Evolutionary conservation across 2,113 vertebrate genomes (phyloP).

Genomic region (Elanus axillaris): DNA sequence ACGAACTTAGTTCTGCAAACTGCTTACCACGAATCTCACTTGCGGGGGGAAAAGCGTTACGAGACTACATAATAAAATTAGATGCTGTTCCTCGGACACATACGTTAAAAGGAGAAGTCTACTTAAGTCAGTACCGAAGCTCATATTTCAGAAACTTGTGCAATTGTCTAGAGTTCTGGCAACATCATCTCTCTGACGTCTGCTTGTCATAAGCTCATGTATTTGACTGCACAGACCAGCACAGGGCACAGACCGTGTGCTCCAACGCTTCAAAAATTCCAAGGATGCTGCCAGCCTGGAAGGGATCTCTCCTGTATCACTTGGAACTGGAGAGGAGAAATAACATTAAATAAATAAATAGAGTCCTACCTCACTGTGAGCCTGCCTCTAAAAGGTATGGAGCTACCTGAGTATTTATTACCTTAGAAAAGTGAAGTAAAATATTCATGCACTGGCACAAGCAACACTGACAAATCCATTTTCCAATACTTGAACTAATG

Average conservation of each 20-base stretch:
- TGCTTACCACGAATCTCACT: neutral
- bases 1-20: too few relatives aligned
- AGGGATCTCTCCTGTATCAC: neutral
- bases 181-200: neutral
- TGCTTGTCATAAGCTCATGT: neutral
- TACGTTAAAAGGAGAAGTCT: fast-evolving
- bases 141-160: neutral
- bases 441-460: neutral
- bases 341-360: too few relatives aligned
- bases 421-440: neutral
- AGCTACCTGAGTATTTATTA: neutral
- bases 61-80: fast-evolving
- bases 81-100: neutral
- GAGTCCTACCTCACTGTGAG: neutral
- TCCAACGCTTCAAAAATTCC: fast-evolving
- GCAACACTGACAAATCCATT: neutral
- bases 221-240: neutral
- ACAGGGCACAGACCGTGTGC: fast-evolving
- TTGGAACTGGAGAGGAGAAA: too few relatives aligned
- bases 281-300: neutral
- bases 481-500: neutral
- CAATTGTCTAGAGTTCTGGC: neutral
- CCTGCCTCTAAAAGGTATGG: neutral
- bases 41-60: fast-evolving
- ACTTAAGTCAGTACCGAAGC: fast-evolving